phyloP scores from a whole-genome alignment of 2,113 vertebrate genomes.

The Baryphthengus martii region DNA sequence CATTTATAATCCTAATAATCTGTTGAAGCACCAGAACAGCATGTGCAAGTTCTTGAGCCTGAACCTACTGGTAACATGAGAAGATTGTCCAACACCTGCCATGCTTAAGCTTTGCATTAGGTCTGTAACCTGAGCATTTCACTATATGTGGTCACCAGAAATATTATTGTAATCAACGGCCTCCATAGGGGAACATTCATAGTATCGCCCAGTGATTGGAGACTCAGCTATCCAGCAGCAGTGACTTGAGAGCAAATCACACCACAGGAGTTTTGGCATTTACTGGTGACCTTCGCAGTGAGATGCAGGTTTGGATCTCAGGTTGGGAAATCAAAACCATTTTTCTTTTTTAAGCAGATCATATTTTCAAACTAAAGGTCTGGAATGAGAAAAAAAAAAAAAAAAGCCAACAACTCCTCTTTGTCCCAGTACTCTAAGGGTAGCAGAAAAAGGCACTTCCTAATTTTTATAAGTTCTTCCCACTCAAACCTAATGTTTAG shows the following conservation, averaged over 20 bases:
- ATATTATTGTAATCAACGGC: neutral
- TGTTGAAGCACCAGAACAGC: neutral
- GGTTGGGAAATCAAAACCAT: rapidly evolving
- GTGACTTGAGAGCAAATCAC: neutral
- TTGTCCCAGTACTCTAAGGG: neutral
- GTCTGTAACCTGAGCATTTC: neutral
- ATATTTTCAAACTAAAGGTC: neutral
- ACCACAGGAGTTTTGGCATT: neutral
- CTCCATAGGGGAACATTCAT: neutral
- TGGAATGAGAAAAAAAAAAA: neutral
- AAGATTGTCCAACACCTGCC: neutral
- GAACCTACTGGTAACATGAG: neutral
- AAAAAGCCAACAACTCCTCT: neutral
- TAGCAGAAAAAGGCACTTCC: neutral
- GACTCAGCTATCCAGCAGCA: neutral
- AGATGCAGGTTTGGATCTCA: neutral
- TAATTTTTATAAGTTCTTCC: neutral
- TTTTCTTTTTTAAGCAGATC: neutral
- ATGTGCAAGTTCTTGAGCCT: neutral
- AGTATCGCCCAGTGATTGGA: no score
- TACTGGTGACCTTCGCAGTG: neutral
- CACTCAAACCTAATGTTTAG: neutral
- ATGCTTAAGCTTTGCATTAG: neutral
- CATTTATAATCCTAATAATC: neutral
- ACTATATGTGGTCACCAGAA: neutral